Evolutionary conservation across 2,113 vertebrate species (phyloP).

Genomic region (Saimiri boliviensis): DNA sequence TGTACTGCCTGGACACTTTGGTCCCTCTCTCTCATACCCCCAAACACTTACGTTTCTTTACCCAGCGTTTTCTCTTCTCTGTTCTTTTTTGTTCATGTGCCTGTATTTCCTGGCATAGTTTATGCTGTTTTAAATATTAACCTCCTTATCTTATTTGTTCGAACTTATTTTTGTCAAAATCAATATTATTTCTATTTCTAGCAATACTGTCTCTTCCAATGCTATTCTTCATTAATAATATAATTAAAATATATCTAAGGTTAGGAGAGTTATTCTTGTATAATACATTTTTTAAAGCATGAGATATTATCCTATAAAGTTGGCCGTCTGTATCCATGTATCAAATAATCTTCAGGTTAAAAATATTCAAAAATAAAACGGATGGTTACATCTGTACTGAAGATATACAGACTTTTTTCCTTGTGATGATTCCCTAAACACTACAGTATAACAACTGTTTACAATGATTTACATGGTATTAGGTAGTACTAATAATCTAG

Average conservation of each 20-base stretch:
- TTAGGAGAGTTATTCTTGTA: not conserved
- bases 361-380: not conserved
- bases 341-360: not conserved
- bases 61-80: not conserved
- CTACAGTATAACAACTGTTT: not conserved
- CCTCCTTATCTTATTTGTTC: not conserved
- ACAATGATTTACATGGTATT: not conserved
- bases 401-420: not conserved
- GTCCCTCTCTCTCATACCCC: not conserved
- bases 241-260: not conserved
- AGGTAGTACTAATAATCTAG: not conserved
- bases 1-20: not conserved
- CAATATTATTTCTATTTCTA: not conserved
- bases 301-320: not conserved
- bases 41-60: not conserved
- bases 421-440: not conserved
- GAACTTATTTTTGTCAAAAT: not conserved
- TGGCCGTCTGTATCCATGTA: not conserved
- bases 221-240: not conserved
- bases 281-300: not conserved
- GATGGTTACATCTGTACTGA: not conserved
- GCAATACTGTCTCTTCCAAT: not conserved
- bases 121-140: not conserved
- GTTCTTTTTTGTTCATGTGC: not conserved
- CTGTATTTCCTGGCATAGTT: not conserved